Evolutionary conservation across 1,140 invertebrate species (phyloP).

Genomic region (Leucophenga varia): DNA sequence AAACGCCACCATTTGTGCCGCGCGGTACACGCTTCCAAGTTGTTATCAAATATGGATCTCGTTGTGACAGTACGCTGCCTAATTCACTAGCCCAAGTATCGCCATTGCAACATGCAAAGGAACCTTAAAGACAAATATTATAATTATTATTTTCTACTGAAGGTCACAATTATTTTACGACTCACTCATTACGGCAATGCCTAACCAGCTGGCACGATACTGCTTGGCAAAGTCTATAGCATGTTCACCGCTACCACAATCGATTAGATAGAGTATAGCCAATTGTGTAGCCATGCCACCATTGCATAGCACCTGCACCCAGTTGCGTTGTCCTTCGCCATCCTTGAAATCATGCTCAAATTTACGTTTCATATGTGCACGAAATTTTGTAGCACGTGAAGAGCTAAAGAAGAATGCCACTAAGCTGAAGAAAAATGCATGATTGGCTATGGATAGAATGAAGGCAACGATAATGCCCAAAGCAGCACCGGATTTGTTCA

Average conservation of each 20-base stretch:
- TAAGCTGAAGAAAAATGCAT: conserved; percentile 73
- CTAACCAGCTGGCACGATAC: conserved; percentile 80
- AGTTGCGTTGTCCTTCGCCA: conserved; percentile 77
- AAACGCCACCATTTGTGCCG: conserved; percentile 84
- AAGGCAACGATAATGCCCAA: conserved; percentile 77
- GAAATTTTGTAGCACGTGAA: conserved; percentile 81
- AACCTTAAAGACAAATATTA: conserved; percentile 57
- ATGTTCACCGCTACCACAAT: conserved; percentile 75
- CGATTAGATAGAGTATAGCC: conserved; percentile 77
- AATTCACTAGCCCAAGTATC: conserved; percentile 93
- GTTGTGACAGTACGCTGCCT: conserved; percentile 71
- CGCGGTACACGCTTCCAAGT: conserved; percentile 72
- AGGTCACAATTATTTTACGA: background rate
- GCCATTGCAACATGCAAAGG: conserved; percentile 81
- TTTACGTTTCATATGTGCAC: conserved; percentile 68
- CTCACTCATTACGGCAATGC: conserved; percentile 74
- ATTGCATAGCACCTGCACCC: conserved; percentile 90
- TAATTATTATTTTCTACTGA: background rate
- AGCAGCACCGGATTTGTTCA: conserved; percentile 70
- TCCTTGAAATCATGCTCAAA: conserved; percentile 81
- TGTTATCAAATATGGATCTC: conserved; percentile 77
- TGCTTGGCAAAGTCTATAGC: conserved; percentile 77
- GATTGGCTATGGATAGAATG: conserved; percentile 76
- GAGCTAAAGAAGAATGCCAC: conserved; percentile 79
- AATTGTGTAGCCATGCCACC: conserved; percentile 80